Base-by-base conservation (phyloP, 2,888 invertebrate species). In the Rotaria sp. region DNA sequence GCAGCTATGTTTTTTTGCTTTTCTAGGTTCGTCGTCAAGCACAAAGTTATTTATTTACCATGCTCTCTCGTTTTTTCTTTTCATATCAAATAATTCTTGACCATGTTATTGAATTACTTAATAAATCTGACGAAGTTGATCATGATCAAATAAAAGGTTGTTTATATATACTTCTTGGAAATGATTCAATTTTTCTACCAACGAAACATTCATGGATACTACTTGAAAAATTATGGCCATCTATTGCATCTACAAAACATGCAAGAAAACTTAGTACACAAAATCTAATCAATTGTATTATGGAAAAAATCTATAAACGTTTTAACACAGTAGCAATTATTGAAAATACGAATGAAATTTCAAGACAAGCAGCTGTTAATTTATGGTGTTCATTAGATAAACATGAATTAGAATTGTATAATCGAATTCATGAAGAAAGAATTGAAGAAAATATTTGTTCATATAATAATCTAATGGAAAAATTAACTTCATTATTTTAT, bases 161-260 rank as follows among this genome's bases (percentile, higher is more conserved):
- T 52, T 55, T 86, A 26, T 86, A 86, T 75, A 18, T 86, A 15
- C 18, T 86, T 24, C 84, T 84, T 84, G 86, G 86, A 50, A 86
- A 86, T 41, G 84, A 86, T 38, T 86, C 86, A 88, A 90, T 94
- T 87, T 93, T 94, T 0, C 91, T 96, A 15, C 91, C 94, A 3
- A 93, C 94, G 21, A 93, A 94, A 89, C 94, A 94, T 88, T 94
- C 95, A 90, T 96, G 96, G 95, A 92, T 93, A 13, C 93, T 94
- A 8, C 92, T 94, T 35, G 91, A 92, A 67, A 91, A 93, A 48
- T 90, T 96, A 0, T 96, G 96, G 95, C 94, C 95, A 0, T 94
- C 94, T 2, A 90, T 96, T 38, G 92, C 96, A 0, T 92, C 93
- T 87, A 94, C 95, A 0, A 94, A 94, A 88, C 52, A 52, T 52